Evolutionary conservation across 2,888 invertebrate genomes (phyloP).

Genomic region (Cosmia trapezina): DNA sequence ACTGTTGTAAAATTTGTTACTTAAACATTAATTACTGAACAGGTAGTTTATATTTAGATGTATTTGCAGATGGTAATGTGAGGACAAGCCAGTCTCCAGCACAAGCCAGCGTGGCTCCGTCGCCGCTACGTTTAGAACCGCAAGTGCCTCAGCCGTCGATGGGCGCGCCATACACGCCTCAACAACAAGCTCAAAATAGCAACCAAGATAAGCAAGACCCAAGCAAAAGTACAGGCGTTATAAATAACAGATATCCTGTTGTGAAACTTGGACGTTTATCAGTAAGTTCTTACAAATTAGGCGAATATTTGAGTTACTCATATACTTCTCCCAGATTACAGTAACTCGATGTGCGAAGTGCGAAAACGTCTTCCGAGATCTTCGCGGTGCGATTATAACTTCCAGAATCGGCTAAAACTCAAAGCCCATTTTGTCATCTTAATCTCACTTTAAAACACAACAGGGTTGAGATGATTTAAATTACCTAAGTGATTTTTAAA

Average conservation of each 20-base stretch:
- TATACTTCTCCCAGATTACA: neutral
- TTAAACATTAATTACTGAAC: neutral
- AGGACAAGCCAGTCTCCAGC: conserved; percentile 91
- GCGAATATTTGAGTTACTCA: neutral
- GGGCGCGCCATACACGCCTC: conserved; percentile 84
- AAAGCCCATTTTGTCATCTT: neutral
- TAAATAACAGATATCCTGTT: conserved; percentile 85
- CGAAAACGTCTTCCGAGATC: neutral
- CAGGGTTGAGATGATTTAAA: too few species aligned
- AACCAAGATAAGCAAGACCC: conserved; percentile 81
- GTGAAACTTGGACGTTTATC: conserved; percentile 88
- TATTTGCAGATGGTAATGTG: conserved; percentile 82
- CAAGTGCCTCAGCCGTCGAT: conserved; percentile 88
- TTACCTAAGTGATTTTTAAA: too few species aligned
- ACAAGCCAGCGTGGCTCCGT: conserved; percentile 91
- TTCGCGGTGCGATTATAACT: neutral
- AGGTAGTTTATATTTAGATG: conserved; percentile 1
- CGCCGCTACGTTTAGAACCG: conserved; percentile 88
- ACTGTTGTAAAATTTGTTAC: neutral
- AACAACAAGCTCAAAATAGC: conserved; percentile 68
- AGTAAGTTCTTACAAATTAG: conserved; percentile 73
- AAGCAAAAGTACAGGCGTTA: conserved; percentile 74
- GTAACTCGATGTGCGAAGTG: neutral
- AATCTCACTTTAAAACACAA: neutral
- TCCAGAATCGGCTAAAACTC: neutral